Evolutionary conservation across 2,113 vertebrate genomes (phyloP).

Genomic region (Leptobrachium ailaonicum): DNA sequence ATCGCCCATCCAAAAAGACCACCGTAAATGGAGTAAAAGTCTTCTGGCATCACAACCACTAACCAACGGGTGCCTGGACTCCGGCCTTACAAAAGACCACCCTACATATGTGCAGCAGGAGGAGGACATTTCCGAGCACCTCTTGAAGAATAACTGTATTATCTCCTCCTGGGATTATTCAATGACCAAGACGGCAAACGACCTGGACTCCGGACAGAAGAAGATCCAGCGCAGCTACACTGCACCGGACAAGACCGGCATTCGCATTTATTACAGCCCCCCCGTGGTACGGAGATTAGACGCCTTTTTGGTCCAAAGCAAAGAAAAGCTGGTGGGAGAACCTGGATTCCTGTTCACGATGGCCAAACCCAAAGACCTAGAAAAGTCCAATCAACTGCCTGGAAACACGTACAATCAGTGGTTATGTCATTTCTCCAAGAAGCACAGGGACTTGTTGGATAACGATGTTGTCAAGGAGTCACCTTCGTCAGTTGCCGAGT

Average conservation of each 20-base stretch:
- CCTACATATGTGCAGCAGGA: slow-evolving; percentile 68
- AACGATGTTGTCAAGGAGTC: slow-evolving; percentile 56
- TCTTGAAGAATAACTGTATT: slow-evolving; percentile 73
- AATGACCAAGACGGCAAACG: slow-evolving; percentile 54
- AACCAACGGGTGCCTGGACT: slow-evolving; percentile 62
- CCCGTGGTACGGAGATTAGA: slow-evolving; percentile 80
- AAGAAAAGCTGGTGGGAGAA: slow-evolving; percentile 76
- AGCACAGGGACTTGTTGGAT: slow-evolving; percentile 85
- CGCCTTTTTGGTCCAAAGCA: slow-evolving; percentile 67
- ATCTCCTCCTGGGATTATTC: slow-evolving; percentile 82
- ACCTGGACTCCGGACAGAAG: slow-evolving; percentile 70
- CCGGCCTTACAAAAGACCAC: slow-evolving; percentile 73
- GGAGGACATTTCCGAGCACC: slow-evolving; percentile 61
- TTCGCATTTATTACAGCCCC: slow-evolving; percentile 96
- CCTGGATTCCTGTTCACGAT: slow-evolving; percentile 79
- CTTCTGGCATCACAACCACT: slow-evolving; percentile 54
- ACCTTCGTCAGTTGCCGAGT: slow-evolving; percentile 60
- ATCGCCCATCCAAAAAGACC: slow-evolving; percentile 53
- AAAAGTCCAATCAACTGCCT: slow-evolving; percentile 61
- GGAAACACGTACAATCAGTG: slow-evolving; percentile 82
- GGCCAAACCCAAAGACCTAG: slow-evolving; percentile 74
- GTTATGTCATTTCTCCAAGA: slow-evolving; percentile 89
- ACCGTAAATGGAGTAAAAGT: slow-evolving; percentile 62
- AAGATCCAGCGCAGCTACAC: slow-evolving; percentile 91
- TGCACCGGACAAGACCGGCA: slow-evolving; percentile 89